A percentile compares a stretch with the other conserved stretches of the same genome.
These are phyloP conservation scores for Acleris emargana DNA, from an alignment of 2,888 invertebrate species.

Conservation along the genomic window DNA sequence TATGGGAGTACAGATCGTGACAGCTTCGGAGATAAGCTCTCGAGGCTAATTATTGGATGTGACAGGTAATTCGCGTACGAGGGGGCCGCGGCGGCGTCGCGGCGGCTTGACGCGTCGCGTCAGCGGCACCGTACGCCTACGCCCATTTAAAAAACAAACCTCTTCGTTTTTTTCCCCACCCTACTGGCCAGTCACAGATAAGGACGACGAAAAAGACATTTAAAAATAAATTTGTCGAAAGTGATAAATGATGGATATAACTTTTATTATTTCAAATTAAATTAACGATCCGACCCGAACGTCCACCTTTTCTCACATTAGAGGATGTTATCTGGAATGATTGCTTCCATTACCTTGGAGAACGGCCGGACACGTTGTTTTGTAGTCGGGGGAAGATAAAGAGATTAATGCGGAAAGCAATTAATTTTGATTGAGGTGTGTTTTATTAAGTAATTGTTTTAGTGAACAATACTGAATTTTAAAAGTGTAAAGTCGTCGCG, in stretches of 20 bases:
- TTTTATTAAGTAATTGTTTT: constrained; percentile 82
- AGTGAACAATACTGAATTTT: constrained; percentile 71
- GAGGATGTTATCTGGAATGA: constrained; percentile 82
- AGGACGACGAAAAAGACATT: constrained; percentile 77
- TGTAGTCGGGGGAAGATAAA: constrained; percentile 77
- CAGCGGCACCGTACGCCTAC: constrained; percentile 66
- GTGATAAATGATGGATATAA: constrained; percentile 83
- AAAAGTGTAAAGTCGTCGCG: constrained; percentile 58
- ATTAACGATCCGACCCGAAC: constrained; percentile 77
- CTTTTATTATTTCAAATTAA: constrained; percentile 83
- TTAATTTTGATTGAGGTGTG: constrained; percentile 83
- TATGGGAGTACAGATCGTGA: constrained; percentile 24
- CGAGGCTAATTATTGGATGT: constrained; percentile 26
- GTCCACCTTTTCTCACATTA: constrained; percentile 83
- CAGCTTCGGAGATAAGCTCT: constrained; percentile 31
- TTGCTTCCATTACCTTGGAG: constrained; percentile 81
- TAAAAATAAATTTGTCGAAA: constrained; percentile 84
- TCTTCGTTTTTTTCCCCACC: constrained; percentile 63
- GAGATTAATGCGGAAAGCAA: constrained; percentile 83
- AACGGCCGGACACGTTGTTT: constrained; percentile 74
- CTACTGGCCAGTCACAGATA: constrained; percentile 70
- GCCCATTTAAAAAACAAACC: constrained; percentile 64
- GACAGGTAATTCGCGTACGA: constrained; percentile 25
- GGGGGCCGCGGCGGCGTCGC: constrained; percentile 27
- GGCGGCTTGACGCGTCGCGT: constrained; percentile 58